These are phyloP conservation scores for Myotis pilosus DNA, from an alignment of 2,797 vertebrate species.

Conservation along the genomic window DNA sequence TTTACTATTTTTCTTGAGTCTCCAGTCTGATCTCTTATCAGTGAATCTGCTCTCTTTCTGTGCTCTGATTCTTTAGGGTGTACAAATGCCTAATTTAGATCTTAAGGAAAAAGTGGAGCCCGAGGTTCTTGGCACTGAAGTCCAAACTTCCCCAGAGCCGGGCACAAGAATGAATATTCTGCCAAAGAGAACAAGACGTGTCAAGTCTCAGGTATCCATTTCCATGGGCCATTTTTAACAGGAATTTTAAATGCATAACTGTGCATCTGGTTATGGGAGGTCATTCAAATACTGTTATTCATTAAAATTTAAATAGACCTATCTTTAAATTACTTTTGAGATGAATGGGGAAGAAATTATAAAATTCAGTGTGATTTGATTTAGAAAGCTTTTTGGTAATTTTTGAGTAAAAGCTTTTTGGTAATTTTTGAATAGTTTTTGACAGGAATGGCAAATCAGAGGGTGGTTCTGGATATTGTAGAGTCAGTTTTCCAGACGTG, in stretches of 20 bases:
- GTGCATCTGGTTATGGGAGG: background rate
- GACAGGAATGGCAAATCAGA: background rate
- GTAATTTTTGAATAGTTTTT: slow-evolving; percentile 27
- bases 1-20: slow-evolving; percentile 49
- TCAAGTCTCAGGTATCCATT: slow-evolving; percentile 86
- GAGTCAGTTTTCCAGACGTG: background rate
- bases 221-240: background rate
- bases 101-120: slow-evolving; percentile 90
- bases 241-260: background rate
- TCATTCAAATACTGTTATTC: background rate
- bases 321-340: background rate
- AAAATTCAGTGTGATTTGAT: background rate
- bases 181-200: slow-evolving; percentile 85
- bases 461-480: background rate
- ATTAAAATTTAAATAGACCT: background rate
- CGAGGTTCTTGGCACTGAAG: slow-evolving; percentile 86
- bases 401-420: background rate
- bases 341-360: background rate
- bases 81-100: slow-evolving; percentile 92
- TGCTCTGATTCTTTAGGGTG: slow-evolving; percentile 86
- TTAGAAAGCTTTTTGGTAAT: background rate
- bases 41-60: slow-evolving; percentile 70
- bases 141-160: slow-evolving; percentile 82
- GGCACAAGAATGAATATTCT: slow-evolving; percentile 83
- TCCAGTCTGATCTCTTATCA: slow-evolving; percentile 30